Conservation (phyloP, 2,113 vertebrate species). For the Pseudorhombus dupliciocellatus region DNA sequence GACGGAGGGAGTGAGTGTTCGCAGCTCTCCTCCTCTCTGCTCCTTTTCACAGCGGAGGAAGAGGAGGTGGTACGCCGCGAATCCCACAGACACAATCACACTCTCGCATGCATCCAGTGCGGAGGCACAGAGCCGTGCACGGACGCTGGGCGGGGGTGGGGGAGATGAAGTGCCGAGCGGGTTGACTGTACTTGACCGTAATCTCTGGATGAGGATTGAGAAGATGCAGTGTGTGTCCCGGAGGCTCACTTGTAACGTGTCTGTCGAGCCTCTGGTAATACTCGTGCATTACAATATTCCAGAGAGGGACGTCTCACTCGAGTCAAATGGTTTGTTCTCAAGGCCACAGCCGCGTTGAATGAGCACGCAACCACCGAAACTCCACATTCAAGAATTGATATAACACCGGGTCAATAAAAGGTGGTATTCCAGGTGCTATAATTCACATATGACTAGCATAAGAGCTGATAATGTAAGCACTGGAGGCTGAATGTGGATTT, state of each 20-base stretch:
- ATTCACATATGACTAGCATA: constrained; percentile 25
- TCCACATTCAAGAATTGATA: constrained; percentile 9
- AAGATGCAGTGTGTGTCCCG: constrained; percentile 50
- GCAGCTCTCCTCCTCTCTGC: constrained; percentile 44
- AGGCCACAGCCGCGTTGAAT: constrained; percentile 48
- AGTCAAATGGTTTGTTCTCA: constrained; percentile 43
- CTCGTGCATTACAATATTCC: constrained; percentile 57
- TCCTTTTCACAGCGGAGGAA: constrained; percentile 28
- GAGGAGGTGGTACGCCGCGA: constrained; percentile 29
- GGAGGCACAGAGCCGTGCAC: constrained; percentile 8
- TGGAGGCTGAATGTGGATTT: constrained; percentile 39
- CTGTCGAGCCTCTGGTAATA: constrained; percentile 50
- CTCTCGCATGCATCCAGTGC: constrained; percentile 25
- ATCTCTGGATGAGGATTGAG: constrained; percentile 58
- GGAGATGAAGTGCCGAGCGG: constrained; percentile 61
- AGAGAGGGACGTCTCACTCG: constrained; percentile 37
- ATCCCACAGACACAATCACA: constrained; percentile 29
- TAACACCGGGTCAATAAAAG: constrained; percentile 43
- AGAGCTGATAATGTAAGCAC: constrained; percentile 6
- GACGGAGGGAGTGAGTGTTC: constrained; percentile 50
- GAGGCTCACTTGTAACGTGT: constrained; percentile 47
- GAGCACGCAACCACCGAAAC: not conserved
- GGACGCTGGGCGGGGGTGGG: not conserved
- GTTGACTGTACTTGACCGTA: constrained; percentile 62
- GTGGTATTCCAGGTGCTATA: constrained; percentile 2